These are phyloP conservation scores for Neoniphon sammara DNA, from an alignment of 2,797 vertebrate genomes.

Conservation along the genomic window DNA sequence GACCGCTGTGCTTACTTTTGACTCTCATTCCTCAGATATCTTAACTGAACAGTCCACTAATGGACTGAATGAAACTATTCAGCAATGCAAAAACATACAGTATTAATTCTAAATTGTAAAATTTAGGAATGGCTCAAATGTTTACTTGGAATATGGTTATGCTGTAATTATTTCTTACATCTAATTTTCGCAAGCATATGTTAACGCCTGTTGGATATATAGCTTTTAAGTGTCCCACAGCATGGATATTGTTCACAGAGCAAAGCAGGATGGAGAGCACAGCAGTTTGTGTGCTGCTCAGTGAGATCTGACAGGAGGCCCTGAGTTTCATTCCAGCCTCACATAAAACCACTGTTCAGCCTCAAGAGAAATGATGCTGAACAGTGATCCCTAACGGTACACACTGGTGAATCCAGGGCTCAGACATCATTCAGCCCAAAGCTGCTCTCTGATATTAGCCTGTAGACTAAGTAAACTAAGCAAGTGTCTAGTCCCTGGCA, in stretches of 20 bases:
- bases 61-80: too few relatives aligned
- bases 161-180: too few relatives aligned
- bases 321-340: slow-evolving; percentile 26
- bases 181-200: neutral
- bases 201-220: neutral
- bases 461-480: slow-evolving; percentile 30
- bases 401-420: slow-evolving; percentile 31
- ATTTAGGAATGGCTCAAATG: too few relatives aligned
- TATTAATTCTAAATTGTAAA: too few relatives aligned
- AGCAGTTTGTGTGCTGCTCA: slow-evolving; percentile 25
- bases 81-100: too few relatives aligned
- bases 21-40: too few relatives aligned
- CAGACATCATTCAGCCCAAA: slow-evolving; percentile 28
- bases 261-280: slow-evolving; percentile 19
- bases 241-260: slow-evolving; percentile 34
- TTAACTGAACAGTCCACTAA: too few relatives aligned
- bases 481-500: slow-evolving; percentile 20
- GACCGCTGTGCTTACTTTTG: too few relatives aligned
- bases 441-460: slow-evolving; percentile 32
- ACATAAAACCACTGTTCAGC: slow-evolving; percentile 42
- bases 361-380: slow-evolving; percentile 20
- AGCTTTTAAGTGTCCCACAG: neutral
- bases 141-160: too few relatives aligned
- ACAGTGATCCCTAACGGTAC: slow-evolving; percentile 35
- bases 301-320: slow-evolving; percentile 41